Evolutionary conservation across 2,797 vertebrate genomes (phyloP), one percentile per base, ranked within the genome.

Genomic region (Malurus leucopterus): DNA sequence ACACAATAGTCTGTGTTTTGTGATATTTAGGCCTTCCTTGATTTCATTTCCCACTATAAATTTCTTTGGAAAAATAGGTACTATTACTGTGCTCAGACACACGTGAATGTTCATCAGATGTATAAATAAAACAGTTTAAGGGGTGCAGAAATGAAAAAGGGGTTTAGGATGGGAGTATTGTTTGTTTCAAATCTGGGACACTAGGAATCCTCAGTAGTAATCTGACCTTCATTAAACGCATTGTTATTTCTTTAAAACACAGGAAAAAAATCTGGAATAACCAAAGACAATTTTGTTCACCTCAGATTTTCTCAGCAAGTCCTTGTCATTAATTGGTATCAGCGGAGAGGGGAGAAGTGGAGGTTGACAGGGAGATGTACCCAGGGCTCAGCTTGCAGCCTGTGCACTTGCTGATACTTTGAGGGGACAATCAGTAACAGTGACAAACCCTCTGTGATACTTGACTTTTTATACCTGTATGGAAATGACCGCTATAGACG

Each of bases 141-240:
- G 29, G 20, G 8, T 4, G 2, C 18, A 8, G 13, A 4, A 29
- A 54, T 49, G 22, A 59, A 73, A 13, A 57, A 84, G 9, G 19
- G 6, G 6, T 8, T 11, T 51, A 54, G 8, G 8, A 20, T 8
- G 26, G 6, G 11, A 2, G 0, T 26, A 16, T 27, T 46, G 6
- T 30, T 70, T 41, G 20, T 55, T 89, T 89, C 15, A 67, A 70
- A 54, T 74, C 78, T 44, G 54, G 55, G 51, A 65, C 15, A 8
- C 27, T 7, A 13, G 11, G 30, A 84, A 75, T 50, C 30, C 34
- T 65, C 40, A 58, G 20, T 6, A 68, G 23, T 20, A 53, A 50
- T 19, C 7, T 69, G n/a, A 86, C 40, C 47, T 73, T 81, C 4
- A 6, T 55, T 61, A 44, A 44, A 43, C 4, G 58, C 50, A 14